Conservation (phyloP, 2,797 vertebrate genomes). For the Microctenopoma stevenorrisi region DNA sequence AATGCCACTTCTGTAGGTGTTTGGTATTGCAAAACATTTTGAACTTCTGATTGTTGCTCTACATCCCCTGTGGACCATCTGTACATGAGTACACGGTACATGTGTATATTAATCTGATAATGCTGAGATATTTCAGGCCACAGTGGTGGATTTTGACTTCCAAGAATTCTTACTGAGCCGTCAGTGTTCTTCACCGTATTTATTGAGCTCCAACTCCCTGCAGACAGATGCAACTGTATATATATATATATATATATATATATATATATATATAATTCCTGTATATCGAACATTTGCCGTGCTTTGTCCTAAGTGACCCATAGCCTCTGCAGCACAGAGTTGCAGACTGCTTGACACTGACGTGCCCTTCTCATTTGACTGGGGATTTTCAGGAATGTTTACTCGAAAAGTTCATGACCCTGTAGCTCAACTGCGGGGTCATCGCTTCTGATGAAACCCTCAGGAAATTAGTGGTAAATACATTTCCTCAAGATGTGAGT, state of each 20-base stretch:
- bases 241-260: too few relatives aligned
- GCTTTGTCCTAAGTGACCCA: conserved; percentile 62
- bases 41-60: too few relatives aligned
- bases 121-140: background rate
- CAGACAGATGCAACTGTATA: conserved; percentile 25
- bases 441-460: conserved; percentile 35
- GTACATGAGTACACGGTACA: background rate
- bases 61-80: background rate
- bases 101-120: background rate
- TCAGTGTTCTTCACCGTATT: background rate
- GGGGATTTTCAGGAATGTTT: conserved; percentile 78
- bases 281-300: conserved; percentile 60
- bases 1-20: background rate
- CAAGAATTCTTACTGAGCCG: background rate
- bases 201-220: conserved; percentile 1
- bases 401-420: conserved; percentile 77
- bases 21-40: too few relatives aligned
- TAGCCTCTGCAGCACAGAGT: conserved; percentile 65
- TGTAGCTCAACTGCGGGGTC: conserved; percentile 61
- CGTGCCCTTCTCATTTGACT: conserved; percentile 71
- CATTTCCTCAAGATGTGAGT: conserved; percentile 37
- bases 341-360: conserved; percentile 73
- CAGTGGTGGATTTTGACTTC: background rate
- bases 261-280: background rate
- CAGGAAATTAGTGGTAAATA: conserved; percentile 55